Percentiles rank a stretch among this genome's conserved stretches.
Evolutionary conservation across 2,113 vertebrate genomes (phyloP).

Genomic region (Ophthalmolycus amberensis): DNA sequence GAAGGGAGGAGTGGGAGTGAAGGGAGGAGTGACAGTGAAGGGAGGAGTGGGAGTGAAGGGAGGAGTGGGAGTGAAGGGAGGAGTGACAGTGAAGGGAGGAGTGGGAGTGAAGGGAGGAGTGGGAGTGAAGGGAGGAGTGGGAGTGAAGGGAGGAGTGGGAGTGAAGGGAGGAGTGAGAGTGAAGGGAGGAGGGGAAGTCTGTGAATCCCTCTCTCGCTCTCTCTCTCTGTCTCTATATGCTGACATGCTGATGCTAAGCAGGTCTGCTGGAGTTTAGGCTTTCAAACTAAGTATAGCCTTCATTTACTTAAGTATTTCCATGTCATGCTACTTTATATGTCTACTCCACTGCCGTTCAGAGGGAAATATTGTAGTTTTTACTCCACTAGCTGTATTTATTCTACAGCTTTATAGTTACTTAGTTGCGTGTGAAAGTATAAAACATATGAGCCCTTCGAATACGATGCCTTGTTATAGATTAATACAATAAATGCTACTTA

Average conservation of each 20-base stretch:
- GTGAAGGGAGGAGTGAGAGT: no score
- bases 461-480: neutral
- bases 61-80: no score
- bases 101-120: no score
- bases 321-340: neutral
- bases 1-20: no score
- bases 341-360: neutral
- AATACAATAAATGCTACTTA: neutral
- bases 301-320: neutral
- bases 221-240: neutral
- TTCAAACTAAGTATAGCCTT: no score
- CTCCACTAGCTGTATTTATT: neutral
- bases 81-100: no score
- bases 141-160: no score
- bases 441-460: neutral
- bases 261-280: neutral
- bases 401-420: neutral
- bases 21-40: no score
- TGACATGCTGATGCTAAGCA: neutral
- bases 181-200: conserved; percentile 3
- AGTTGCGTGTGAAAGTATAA: neutral
- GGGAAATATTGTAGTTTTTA: neutral
- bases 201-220: neutral
- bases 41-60: no score
- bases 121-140: no score